These are phyloP conservation scores for Alaudala cheleensis DNA, from an alignment of 2,113 vertebrate genomes.

Conservation along the genomic window DNA sequence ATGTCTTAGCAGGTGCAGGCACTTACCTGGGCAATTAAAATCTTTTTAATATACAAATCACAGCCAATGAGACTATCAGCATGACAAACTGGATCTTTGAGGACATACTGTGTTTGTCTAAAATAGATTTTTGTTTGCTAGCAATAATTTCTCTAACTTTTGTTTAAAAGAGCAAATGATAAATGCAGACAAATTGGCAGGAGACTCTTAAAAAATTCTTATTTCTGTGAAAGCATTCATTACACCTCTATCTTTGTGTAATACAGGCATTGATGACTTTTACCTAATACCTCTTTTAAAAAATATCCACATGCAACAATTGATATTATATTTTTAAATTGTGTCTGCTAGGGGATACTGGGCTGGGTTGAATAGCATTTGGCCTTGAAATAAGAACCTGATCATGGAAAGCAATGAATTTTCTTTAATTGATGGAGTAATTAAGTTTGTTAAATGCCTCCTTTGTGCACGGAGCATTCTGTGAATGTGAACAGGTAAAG, in stretches of 20 bases:
- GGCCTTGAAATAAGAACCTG: slow-evolving; percentile 44
- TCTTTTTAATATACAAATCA: slow-evolving; percentile 83
- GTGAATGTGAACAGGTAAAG: background rate
- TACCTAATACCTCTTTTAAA: background rate
- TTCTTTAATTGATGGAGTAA: slow-evolving; percentile 48
- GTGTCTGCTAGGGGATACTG: background rate
- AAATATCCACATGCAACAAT: background rate
- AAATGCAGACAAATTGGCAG: slow-evolving; percentile 36
- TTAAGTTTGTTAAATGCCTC: slow-evolving; percentile 31
- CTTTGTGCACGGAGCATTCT: slow-evolving; percentile 19
- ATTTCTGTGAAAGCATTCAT: background rate
- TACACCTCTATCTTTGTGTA: background rate
- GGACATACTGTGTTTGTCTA: slow-evolving; percentile 73
- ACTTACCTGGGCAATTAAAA: slow-evolving; percentile 87
- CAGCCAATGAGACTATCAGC: slow-evolving; percentile 74
- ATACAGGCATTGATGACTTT: background rate
- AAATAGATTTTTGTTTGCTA: slow-evolving; percentile 64
- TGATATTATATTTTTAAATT: background rate
- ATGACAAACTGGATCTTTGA: slow-evolving; percentile 75
- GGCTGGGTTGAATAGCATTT: background rate
- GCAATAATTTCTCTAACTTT: slow-evolving; percentile 69
- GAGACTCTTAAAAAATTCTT: background rate
- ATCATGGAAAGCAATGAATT: slow-evolving; percentile 31
- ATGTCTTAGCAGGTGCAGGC: slow-evolving; percentile 82
- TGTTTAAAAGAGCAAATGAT: slow-evolving; percentile 67